phyloP scores from a whole-genome alignment of 2,797 vertebrate species.

The Mus caroli region DNA sequence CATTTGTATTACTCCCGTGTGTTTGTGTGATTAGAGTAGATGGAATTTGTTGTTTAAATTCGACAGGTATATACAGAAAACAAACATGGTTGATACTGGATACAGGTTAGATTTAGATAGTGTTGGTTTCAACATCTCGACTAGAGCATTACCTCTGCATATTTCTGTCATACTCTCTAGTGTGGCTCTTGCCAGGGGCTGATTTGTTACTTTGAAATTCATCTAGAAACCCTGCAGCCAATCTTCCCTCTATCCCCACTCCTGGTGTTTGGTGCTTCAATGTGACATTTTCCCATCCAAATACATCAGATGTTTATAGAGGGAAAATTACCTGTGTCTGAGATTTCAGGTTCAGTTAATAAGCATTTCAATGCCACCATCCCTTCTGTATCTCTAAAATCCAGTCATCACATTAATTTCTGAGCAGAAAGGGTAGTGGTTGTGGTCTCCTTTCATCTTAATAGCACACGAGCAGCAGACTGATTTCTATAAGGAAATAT shows the following conservation, averaged over 20 bases:
- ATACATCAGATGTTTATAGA: constrained; percentile 81
- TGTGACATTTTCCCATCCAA: constrained; percentile 81
- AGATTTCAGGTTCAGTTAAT: constrained; percentile 82
- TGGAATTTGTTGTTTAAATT: constrained; percentile 59
- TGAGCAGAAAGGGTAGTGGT: constrained; percentile 46
- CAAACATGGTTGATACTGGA: constrained; percentile 66
- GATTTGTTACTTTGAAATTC: constrained; percentile 74
- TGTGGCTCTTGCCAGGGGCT: constrained; percentile 52
- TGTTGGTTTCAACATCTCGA: constrained; percentile 46
- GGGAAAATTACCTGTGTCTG: constrained; percentile 77
- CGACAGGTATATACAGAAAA: background rate
- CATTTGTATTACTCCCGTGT: background rate
- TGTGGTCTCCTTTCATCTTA: constrained; percentile 40
- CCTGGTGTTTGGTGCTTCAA: constrained; percentile 68
- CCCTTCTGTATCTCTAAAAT: constrained; percentile 77
- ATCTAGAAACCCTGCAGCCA: constrained; percentile 44
- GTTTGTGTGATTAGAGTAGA: background rate
- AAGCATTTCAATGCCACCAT: constrained; percentile 81
- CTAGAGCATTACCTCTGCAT: background rate
- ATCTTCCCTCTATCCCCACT: constrained; percentile 70
- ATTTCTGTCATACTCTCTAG: constrained; percentile 61
- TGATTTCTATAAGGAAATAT: constrained; percentile 58
- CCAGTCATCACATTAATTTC: constrained; percentile 63
- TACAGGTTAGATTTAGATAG: constrained; percentile 38
- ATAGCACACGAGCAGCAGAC: background rate